Evolutionary conservation across 2,797 vertebrate species (phyloP).

Genomic region (Nasua narica): DNA sequence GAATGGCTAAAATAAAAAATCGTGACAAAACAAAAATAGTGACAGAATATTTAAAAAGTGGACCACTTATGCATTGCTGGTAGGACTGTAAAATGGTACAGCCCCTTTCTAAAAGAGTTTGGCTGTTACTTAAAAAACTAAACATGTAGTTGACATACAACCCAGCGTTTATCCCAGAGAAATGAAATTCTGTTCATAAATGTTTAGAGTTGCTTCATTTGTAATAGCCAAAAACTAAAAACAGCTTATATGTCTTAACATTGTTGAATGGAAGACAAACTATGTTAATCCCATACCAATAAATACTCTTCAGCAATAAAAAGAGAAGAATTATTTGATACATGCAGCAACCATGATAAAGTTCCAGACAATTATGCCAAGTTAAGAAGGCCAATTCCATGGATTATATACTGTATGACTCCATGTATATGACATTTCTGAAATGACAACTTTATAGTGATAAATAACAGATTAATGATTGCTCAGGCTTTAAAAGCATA

Average conservation of each 20-base stretch:
- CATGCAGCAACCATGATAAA: neutral
- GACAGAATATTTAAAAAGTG: neutral
- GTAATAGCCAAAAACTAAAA: neutral
- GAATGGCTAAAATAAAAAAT: neutral
- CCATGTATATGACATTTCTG: neutral
- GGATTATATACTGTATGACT: neutral
- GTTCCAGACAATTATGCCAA: neutral
- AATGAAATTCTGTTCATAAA: neutral
- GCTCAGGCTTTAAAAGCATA: neutral
- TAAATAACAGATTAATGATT: neutral
- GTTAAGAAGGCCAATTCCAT: neutral
- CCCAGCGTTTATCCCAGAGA: neutral
- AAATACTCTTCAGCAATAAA: neutral
- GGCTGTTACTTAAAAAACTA: neutral
- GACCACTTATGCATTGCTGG: neutral
- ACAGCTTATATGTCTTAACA: neutral
- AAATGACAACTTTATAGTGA: neutral
- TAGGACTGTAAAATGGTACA: neutral
- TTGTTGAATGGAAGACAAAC: neutral
- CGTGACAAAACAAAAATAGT: neutral
- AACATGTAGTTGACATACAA: neutral
- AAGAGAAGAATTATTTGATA: neutral
- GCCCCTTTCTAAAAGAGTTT: neutral
- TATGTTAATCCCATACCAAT: neutral
- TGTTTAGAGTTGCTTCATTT: neutral